phyloP scores from a whole-genome alignment of 2,797 vertebrate genomes.

The Pristis pectinata region DNA sequence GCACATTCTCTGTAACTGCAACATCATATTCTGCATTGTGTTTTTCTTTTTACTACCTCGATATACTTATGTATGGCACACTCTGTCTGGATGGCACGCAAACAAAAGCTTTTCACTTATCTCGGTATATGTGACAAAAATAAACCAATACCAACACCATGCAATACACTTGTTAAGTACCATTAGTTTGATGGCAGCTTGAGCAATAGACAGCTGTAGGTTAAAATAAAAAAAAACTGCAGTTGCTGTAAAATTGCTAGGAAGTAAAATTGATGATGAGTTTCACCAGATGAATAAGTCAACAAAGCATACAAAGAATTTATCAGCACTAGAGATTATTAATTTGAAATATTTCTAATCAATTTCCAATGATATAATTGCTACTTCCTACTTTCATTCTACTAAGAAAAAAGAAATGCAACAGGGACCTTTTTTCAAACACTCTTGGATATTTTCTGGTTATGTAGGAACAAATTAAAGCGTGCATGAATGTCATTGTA shows the following conservation, averaged over 20 bases:
- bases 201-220: not conserved
- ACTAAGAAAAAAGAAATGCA: not conserved
- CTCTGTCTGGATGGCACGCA: too few relatives aligned
- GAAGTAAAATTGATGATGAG: conserved; percentile 6
- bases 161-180: too few relatives aligned
- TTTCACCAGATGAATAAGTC: not conserved
- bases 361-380: conserved; percentile 17
- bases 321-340: conserved; percentile 29
- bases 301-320: conserved; percentile 30
- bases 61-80: too few relatives aligned
- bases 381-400: not conserved
- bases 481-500: not conserved
- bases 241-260: not conserved
- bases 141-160: too few relatives aligned
- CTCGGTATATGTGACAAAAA: too few relatives aligned
- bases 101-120: too few relatives aligned
- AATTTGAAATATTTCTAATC: conserved; percentile 25
- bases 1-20: too few relatives aligned
- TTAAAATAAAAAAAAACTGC: too few relatives aligned
- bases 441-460: not conserved
- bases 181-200: not conserved
- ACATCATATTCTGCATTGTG: too few relatives aligned
- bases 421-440: not conserved
- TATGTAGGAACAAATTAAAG: not conserved
- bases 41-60: too few relatives aligned